phyloP scores from a whole-genome alignment of 2,113 vertebrate genomes.

The Euleptes europaea region DNA sequence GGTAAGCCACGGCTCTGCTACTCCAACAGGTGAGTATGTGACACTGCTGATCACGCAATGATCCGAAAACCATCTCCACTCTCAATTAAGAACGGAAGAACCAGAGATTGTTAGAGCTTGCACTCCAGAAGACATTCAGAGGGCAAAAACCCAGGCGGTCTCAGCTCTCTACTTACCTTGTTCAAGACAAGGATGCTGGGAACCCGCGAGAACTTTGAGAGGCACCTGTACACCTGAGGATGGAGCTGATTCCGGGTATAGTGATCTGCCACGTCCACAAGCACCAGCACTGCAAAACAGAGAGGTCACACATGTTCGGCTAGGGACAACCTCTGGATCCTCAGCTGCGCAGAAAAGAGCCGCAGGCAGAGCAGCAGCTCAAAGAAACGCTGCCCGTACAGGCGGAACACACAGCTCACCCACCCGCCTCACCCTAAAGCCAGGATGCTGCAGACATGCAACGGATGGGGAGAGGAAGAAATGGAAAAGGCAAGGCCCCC shows the following conservation, averaged over 20 bases:
- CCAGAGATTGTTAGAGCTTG: background rate
- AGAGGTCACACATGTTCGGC: background rate
- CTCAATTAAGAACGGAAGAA: background rate
- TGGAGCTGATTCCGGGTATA: slow-evolving; percentile 82
- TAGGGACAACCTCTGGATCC: fast-evolving
- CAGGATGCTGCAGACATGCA: background rate
- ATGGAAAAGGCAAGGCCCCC: background rate
- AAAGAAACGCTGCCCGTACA: too few relatives aligned
- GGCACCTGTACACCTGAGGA: slow-evolving; percentile 83
- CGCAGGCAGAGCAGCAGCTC: background rate
- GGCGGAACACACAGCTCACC: background rate
- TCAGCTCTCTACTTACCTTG: slow-evolving; percentile 79
- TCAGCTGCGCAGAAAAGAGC: background rate
- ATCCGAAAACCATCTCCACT: too few relatives aligned
- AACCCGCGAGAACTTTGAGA: slow-evolving; percentile 76
- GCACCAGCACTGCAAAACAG: slow-evolving; percentile 81
- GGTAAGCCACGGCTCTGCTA: background rate
- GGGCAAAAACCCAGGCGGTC: background rate
- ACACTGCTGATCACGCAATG: too few relatives aligned
- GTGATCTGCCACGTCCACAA: slow-evolving; percentile 90
- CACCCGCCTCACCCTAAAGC: background rate
- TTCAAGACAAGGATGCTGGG: slow-evolving; percentile 92
- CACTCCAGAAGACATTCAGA: too few relatives aligned
- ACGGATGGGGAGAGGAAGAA: background rate
- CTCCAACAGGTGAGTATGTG: background rate